These are phyloP conservation scores for Drosophila lacertosa DNA, from an alignment of 1,140 invertebrate genomes.

Conservation along the genomic window DNA sequence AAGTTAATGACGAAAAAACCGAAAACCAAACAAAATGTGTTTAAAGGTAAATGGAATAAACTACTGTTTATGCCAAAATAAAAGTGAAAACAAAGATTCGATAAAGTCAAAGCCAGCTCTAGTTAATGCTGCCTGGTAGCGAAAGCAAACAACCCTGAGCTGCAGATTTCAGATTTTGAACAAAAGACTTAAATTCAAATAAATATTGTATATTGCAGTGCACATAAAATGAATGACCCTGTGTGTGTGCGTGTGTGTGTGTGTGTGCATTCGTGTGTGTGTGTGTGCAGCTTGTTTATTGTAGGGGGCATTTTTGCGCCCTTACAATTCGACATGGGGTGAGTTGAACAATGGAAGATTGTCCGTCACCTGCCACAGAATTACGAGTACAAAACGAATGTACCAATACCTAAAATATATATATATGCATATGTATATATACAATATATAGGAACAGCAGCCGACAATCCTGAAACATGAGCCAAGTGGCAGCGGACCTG, in stretches of 20 bases:
- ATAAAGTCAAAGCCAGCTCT: constrained; percentile 55
- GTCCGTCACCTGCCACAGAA: constrained; percentile 83
- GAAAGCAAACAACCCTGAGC: constrained; percentile 74
- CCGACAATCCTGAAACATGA: constrained; percentile 73
- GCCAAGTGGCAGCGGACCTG: constrained; percentile 69
- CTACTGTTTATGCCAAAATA: constrained; percentile 3
- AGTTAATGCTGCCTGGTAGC: constrained; percentile 52
- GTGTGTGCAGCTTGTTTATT: constrained; percentile 69
- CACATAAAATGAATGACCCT: constrained; percentile 73
- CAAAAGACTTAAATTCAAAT: constrained; percentile 83
- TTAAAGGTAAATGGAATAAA: too few relatives aligned
- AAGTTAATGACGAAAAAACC: constrained; percentile 68
- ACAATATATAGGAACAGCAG: constrained; percentile 22
- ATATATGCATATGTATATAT: too few relatives aligned
- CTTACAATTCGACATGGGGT: constrained; percentile 82
- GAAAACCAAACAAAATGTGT: constrained; percentile 32
- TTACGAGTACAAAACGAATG: constrained; percentile 74
- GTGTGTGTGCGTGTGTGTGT: constrained; percentile 18
- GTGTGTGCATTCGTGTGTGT: constrained; percentile 34
- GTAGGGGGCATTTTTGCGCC: constrained; percentile 80
- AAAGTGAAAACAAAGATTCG: constrained; percentile 20
- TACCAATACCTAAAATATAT: constrained; percentile 43
- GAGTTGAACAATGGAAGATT: constrained; percentile 82
- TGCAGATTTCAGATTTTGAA: constrained; percentile 76
- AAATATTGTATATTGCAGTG: constrained; percentile 81